Evolutionary conservation across 2,888 invertebrate genomes (phyloP).

Genomic region (Scaptomyza polygonia): DNA sequence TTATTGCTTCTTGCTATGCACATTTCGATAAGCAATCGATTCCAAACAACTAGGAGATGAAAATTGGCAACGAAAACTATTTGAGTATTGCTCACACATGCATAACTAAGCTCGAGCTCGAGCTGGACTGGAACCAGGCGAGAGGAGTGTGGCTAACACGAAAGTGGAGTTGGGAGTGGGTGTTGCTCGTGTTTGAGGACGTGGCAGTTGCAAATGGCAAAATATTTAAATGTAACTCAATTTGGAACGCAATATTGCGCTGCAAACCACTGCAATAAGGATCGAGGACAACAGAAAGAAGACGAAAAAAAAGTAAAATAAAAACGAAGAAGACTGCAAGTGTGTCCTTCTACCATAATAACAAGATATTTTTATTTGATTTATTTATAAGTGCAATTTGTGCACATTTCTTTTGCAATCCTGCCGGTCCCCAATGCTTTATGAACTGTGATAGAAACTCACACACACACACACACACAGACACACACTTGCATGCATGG

Average conservation of each 20-base stretch:
- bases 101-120: constrained; percentile 30
- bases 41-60: constrained; percentile 20
- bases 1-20: not conserved
- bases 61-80: constrained; percentile 43
- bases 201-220: constrained; percentile 56
- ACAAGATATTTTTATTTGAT: constrained; percentile 76
- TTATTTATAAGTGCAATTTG: constrained; percentile 80
- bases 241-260: constrained; percentile 66
- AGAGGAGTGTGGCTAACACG: not conserved
- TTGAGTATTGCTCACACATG: constrained; percentile 36
- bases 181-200: constrained; percentile 17
- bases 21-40: constrained; percentile 29
- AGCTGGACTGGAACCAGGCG: constrained; percentile 5
- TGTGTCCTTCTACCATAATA: constrained; percentile 51
- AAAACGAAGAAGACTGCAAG: constrained; percentile 16
- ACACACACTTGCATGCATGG: constrained; percentile 14
- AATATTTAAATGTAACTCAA: constrained; percentile 77
- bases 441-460: constrained; percentile 31
- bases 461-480: constrained; percentile 2
- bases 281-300: constrained; percentile 21
- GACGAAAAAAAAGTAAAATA: not conserved
- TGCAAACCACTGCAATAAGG: constrained; percentile 48
- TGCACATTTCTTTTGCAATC: constrained; percentile 71
- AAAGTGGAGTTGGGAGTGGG: not conserved
- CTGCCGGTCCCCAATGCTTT: constrained; percentile 49